These are phyloP conservation scores for Myxocyprinus asiaticus DNA, from an alignment of 2,113 vertebrate genomes.

Conservation along the genomic window DNA sequence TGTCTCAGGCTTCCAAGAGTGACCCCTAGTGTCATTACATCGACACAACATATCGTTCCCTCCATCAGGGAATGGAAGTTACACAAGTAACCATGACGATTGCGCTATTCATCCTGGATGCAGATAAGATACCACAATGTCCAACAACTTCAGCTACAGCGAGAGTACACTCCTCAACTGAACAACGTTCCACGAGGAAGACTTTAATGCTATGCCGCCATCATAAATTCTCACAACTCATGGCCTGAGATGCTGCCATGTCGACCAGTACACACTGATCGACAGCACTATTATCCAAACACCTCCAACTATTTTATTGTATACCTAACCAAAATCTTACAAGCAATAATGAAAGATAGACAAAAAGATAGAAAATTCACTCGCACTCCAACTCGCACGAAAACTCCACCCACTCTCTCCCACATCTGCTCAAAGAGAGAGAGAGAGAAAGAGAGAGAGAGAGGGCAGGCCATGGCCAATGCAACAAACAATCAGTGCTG, in stretches of 20 bases:
- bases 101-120: background rate
- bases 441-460: background rate
- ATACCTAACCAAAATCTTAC: background rate
- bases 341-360: background rate
- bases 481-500: conserved; percentile 66
- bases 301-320: background rate
- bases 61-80: no score
- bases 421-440: background rate
- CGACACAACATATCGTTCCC: no score
- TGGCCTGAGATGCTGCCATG: background rate
- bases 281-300: background rate
- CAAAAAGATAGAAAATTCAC: conserved; percentile 2
- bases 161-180: background rate
- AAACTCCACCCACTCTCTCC: no score
- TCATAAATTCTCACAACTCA: background rate
- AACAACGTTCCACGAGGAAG: background rate
- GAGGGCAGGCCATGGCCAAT: conserved; percentile 13
- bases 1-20: no score
- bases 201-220: background rate
- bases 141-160: background rate
- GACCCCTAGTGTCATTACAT: no score
- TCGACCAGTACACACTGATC: background rate
- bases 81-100: background rate
- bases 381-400: background rate
- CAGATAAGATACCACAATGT: background rate